A percentile compares a stretch with the other conserved stretches of the same genome.
Evolutionary conservation across 1,140 invertebrate genomes (phyloP).

Genomic region (Aphelinus certus): DNA sequence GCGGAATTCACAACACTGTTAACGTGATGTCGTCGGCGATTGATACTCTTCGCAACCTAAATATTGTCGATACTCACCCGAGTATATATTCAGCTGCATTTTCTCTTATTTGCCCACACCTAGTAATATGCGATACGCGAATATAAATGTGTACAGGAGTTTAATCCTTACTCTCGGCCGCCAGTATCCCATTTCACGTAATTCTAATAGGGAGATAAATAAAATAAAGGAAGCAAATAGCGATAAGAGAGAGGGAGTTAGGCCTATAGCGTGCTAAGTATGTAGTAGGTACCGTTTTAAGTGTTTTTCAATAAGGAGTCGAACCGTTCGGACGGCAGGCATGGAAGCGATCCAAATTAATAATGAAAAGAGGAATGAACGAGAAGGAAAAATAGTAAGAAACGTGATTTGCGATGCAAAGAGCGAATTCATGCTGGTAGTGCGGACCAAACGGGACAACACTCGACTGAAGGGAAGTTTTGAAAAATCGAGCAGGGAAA

Average conservation of each 20-base stretch:
- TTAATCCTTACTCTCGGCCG: not conserved
- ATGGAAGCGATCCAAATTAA: constrained; percentile 49
- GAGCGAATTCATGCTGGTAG: constrained; percentile 61
- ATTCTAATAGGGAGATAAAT: not conserved
- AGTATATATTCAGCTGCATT: not conserved
- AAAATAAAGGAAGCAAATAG: constrained; percentile 18
- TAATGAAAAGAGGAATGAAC: constrained; percentile 4
- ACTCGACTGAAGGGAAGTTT: constrained; percentile 30
- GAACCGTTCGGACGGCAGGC: constrained; percentile 55
- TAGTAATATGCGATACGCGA: constrained; percentile 6
- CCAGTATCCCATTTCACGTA: constrained; percentile 23
- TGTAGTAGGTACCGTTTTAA: constrained; percentile 32
- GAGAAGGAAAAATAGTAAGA: constrained; percentile 47
- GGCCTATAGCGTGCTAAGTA: constrained; percentile 26
- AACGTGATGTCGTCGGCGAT: constrained; percentile 14
- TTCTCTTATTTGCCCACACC: not conserved
- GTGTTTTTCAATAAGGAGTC: constrained; percentile 39
- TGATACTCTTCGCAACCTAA: constrained; percentile 17
- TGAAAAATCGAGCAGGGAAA: constrained; percentile 3
- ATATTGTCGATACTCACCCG: constrained; percentile 8
- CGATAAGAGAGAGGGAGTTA: constrained; percentile 26
- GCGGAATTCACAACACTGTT: not conserved
- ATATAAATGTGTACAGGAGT: not conserved
- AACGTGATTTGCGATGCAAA: constrained; percentile 56
- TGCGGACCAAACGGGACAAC: constrained; percentile 59